Base-by-base conservation (phyloP, 2,888 invertebrate genomes). In the Chromoteleia sp. region DNA sequence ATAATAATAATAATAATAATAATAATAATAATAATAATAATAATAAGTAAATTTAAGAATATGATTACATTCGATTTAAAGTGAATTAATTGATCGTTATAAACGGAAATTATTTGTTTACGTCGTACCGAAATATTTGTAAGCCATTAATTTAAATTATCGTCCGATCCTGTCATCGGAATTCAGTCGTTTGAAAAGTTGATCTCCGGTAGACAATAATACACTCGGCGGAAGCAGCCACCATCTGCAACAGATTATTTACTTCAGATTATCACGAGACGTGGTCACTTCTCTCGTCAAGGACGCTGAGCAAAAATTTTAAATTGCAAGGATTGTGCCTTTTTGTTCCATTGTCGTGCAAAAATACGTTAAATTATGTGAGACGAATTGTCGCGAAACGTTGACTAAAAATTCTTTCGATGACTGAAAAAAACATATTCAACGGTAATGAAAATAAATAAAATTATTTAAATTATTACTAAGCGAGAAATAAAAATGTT, bases 241-340 rank as follows among this genome's bases (percentile, higher is more conserved):
- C 61, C 71, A 78, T 78, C 78, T 78, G 58, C 78, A 52, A 19
- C 58, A 52, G 77, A 77, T 70, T 71, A 78, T 71, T 78, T 78
- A 43, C 71, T 58, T 73, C 50, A 78, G 71, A 78, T 78, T 78
- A 78, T 78, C 71, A 19, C 65, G 67, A 78, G 58, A 59, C 71
- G 48, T 52, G 65, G 78, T 78, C 71, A 73, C 78, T 78, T 78
- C 78, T 65, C 67, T 12, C 70, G 70, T 63, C 77, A 78, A 71
- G 77, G 77, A 63, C 77, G 50, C n/a, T 21, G 67, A 33, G 45
- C 75, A 52, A 76, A 71, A 48, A 78, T 71, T 52, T 71, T 50
- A 71, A 63, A 71, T 71, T 78, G 77, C 50, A 39, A 41, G 19
- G 25, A 71, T 65, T 63, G 43, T 12, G 36, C 36, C 65, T 74